Base-by-base conservation (phyloP, 2,113 vertebrate genomes). In the Ictalurus furcatus region DNA sequence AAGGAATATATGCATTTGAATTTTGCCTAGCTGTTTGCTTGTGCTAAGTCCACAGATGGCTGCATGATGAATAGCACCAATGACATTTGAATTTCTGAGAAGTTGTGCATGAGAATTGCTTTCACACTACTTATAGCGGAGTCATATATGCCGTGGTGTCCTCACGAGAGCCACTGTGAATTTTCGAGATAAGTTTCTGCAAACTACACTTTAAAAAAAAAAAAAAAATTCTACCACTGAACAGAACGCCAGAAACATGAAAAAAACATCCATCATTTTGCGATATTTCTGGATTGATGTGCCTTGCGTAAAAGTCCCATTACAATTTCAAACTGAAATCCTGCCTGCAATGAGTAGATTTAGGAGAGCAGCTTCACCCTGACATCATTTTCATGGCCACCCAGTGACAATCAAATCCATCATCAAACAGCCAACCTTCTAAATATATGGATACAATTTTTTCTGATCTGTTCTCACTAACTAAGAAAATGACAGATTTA, bases 51-150 rank as follows among this genome's bases (percentile, higher is more conserved):
- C 52, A 28, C 44, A 86, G 87, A 89, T 86, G 76, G 52, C 69
- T 85, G 59, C 21, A 82, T 56, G 81, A 28, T 78, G 58, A 86
- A 63, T 79, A 40, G 59, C 40, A n/a, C 16, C 37, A 74, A 0
- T 74, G 67, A 40, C 63, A 84, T 73, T 74, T 84, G 34, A 74
- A 74, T 69, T 84, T 74, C 87, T 88, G 21, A n/a, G 78, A 87
- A 69, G 73, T 8, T 65, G 58, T 30, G 74, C 11, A 30, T n/a
- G 76, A 80, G 86, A 65, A 80, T 80, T 67, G n/a, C 44, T 80
- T 63, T 63, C 79, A 14, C 58, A 56, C 25, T 58, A 37, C 44
- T 81, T 54, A 23, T 56, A 80, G 17, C 17, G 19, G 48, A 58
- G 30, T 54, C 34, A 21, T 59, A 56, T 80, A 30, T 56, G 21